phyloP scores from a whole-genome alignment of 2,797 vertebrate genomes.

The Hyperoplus immaculatus region DNA sequence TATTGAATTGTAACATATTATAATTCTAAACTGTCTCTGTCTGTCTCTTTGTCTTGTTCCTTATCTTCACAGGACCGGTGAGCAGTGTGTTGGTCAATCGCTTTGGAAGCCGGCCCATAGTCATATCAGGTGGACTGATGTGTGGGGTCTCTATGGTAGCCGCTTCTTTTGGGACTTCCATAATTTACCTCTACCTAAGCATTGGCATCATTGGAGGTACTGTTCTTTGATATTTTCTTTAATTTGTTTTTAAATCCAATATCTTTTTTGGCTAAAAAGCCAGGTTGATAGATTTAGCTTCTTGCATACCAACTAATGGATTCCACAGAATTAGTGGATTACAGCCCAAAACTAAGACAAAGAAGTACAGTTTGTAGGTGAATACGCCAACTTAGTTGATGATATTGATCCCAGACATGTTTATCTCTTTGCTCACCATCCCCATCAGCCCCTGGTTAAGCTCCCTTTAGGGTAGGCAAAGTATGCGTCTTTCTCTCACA shows the following conservation, averaged over 20 bases:
- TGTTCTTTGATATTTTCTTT: neutral
- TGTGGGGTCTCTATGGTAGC: constrained; percentile 86
- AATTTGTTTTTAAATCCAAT: neutral
- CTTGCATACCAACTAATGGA: neutral
- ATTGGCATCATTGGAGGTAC: constrained; percentile 89
- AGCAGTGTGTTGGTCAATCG: constrained; percentile 88
- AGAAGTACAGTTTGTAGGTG: neutral
- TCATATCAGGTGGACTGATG: constrained; percentile 87
- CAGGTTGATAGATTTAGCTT: neutral
- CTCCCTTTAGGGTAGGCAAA: neutral
- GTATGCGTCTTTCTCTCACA: constrained; percentile 33
- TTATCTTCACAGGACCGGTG: constrained; percentile 81
- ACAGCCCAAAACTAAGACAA: constrained; percentile 3
- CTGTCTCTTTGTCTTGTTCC: neutral
- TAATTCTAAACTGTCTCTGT: constrained; percentile 4
- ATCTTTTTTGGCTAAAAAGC: neutral
- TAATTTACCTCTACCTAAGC: constrained; percentile 87
- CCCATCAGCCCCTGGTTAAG: constrained; percentile 11
- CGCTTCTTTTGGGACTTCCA: constrained; percentile 87
- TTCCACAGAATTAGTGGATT: neutral
- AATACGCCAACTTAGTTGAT: neutral
- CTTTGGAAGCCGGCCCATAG: constrained; percentile 87
- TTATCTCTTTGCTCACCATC: constrained; percentile 30
- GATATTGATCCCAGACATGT: constrained; percentile 21
- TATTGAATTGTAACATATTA: neutral